These are phyloP conservation scores for Pseudotriccus pelzelni DNA, from an alignment of 2,797 vertebrate species.

Conservation along the genomic window DNA sequence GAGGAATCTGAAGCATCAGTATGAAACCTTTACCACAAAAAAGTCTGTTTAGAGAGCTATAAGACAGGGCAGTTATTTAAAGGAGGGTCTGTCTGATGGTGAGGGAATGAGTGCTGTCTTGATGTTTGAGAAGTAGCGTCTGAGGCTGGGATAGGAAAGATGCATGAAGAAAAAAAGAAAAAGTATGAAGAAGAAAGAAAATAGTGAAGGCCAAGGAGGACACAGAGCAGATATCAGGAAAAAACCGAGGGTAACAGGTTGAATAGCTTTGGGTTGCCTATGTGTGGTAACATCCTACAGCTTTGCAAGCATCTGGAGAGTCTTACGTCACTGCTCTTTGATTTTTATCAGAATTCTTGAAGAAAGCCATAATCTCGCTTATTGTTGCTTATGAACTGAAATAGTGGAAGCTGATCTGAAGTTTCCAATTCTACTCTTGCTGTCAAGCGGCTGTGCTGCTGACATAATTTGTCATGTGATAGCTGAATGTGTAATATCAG, in stretches of 20 bases:
- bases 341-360: neutral
- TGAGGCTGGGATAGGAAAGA: neutral
- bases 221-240: neutral
- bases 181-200: neutral
- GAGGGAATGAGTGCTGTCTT: neutral
- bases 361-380: neutral
- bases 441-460: neutral
- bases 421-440: neutral
- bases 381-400: neutral
- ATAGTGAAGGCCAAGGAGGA: neutral
- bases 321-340: neutral
- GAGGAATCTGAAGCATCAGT: neutral
- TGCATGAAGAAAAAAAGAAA: neutral
- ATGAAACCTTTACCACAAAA: neutral
- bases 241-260: neutral
- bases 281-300: neutral
- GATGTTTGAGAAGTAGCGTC: neutral
- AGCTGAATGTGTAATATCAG: neutral
- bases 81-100: neutral
- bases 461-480: neutral
- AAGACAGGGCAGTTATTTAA: neutral
- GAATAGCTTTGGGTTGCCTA: neutral
- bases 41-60: neutral
- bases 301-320: neutral
- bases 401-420: neutral